Base-by-base conservation (phyloP, 2,113 vertebrate species). In the Progne subis region DNA sequence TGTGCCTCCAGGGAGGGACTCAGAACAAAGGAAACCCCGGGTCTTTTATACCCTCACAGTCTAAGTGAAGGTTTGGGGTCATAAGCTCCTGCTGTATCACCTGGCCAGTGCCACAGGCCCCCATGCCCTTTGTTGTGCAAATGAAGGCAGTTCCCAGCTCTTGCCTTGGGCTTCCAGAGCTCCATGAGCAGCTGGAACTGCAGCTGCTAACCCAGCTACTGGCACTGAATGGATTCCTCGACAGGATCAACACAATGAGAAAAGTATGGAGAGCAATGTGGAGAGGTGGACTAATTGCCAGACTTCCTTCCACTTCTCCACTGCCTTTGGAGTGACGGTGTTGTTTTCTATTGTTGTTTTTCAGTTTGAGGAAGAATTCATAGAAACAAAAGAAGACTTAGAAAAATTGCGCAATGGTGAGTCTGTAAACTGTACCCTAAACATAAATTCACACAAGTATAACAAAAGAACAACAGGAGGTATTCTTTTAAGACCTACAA, bases 331-430 rank as follows among this genome's bases (percentile, higher is more conserved):
- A 75, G 26, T 81, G 63, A 88, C 14, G 31, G 34, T 52, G 18
- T 67, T 95, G 84, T 34, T 53, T 95, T 94, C 63, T 63, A 3
- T 82, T 64, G 53, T 61, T 92, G 41, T 50, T 84, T 96, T 94
- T 92, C 98, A 99, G 99, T 99, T 99, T 96, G 99, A 99, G 75
- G 99, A 99, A 95, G 89, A 98, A 72, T 94, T 96, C 95, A 87
- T 99, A 92, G 98, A 98, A 88, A 98, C 87, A 0, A 98, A 95
- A 34, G 98, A 98, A 76, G 98, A 99, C 61, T 97, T 98, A 86
- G 88, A 97, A 60, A 98, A 99, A 83, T 86, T 99, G 32, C 52
- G 98, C 41, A 97, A 89, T 60, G 98, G 99, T 99, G 92, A 97
- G 97, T 97, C 56, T 82, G 52, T n/a, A 79, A 81, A 57, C 20